Percentiles rank a stretch among this genome's conserved stretches.
Evolutionary conservation across 2,113 vertebrate species (phyloP).

Genomic region (cattle (Bos taurus)): DNA sequence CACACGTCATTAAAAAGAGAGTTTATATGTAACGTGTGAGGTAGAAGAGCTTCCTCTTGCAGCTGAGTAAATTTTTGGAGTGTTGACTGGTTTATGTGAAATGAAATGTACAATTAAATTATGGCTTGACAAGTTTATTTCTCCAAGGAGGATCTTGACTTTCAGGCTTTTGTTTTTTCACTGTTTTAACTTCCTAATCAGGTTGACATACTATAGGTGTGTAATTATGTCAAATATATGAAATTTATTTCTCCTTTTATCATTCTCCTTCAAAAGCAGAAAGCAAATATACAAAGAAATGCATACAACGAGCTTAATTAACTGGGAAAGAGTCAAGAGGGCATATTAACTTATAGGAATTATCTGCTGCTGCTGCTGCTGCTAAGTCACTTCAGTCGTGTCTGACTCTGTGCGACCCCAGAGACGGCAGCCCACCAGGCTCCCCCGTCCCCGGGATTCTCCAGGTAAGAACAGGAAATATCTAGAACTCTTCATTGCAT

Average conservation of each 20-base stretch:
- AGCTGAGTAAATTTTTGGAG: neutral
- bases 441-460: too few relatives aligned
- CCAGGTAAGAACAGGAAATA: neutral
- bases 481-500: neutral
- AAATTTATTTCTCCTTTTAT: conserved; percentile 12
- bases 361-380: too few relatives aligned
- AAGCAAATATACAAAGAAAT: conserved; percentile 14
- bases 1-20: conserved; percentile 1
- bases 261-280: neutral
- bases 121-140: neutral
- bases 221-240: neutral
- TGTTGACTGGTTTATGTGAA: neutral
- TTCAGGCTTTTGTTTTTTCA: neutral
- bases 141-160: neutral
- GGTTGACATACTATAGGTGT: neutral
- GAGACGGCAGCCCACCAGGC: too few relatives aligned
- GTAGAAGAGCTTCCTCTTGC: neutral
- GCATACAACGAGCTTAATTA: neutral
- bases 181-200: neutral
- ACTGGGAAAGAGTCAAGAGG: neutral
- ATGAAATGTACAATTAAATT: neutral
- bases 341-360: neutral
- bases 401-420: too few relatives aligned
- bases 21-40: neutral
- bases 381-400: too few relatives aligned